These are phyloP conservation scores for Nephrotoma appendiculata DNA, from an alignment of 2,888 invertebrate genomes.

Conservation along the genomic window DNA sequence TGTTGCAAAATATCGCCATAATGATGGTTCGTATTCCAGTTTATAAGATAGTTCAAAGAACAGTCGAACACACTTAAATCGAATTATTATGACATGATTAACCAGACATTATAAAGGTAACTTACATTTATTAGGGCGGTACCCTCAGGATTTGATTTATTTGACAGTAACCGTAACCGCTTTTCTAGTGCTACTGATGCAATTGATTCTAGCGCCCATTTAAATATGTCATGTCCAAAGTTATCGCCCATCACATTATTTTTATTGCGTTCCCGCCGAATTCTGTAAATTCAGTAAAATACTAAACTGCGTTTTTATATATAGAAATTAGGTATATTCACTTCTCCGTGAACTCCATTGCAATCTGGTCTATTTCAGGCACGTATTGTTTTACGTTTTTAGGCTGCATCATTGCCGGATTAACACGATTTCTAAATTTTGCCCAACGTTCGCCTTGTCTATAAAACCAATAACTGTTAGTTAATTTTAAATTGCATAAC, in stretches of 20 bases:
- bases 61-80: not conserved
- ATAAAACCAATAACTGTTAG: not conserved
- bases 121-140: not conserved
- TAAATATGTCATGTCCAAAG: constrained; percentile 33
- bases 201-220: constrained; percentile 39
- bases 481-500: too few relatives aligned
- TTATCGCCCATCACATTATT: constrained; percentile 19
- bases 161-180: constrained; percentile 14
- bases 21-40: constrained; percentile 24
- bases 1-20: constrained; percentile 23
- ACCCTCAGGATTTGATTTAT: constrained; percentile 13
- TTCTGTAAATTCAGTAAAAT: not conserved
- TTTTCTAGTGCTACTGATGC: constrained; percentile 22
- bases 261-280: constrained; percentile 11
- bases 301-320: not conserved
- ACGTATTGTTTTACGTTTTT: constrained; percentile 39
- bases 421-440: constrained; percentile 46
- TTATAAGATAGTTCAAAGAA: constrained; percentile 21
- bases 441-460: constrained; percentile 53
- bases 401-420: constrained; percentile 49
- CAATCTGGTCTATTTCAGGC: constrained; percentile 36
- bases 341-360: constrained; percentile 28
- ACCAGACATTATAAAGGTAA: not conserved
- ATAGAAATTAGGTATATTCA: constrained; percentile 9
- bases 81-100: not conserved